Evolutionary conservation across 2,797 vertebrate genomes (phyloP), one percentile per base, ranked within the genome.

Genomic region (Otus scops): DNA sequence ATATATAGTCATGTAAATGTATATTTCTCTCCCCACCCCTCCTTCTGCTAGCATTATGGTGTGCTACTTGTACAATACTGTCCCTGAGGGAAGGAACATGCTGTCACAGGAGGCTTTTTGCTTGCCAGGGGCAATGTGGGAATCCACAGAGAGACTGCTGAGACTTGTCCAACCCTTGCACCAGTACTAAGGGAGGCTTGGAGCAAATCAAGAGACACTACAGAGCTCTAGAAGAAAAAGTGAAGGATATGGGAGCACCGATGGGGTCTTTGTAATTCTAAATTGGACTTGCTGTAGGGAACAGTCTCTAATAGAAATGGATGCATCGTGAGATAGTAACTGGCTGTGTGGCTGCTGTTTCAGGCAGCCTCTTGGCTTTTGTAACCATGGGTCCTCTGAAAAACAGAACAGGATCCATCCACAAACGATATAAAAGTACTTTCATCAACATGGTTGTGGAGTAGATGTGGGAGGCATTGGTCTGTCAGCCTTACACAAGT

Each of bases 241-340:
- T 50, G 27, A 27, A 50, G 50, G 32, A 21, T 23, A 10, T 24
- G 27, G 14, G 26, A 57, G 4, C 11, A 17, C 7, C 0, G 0
- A 3, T 53, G 38, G 54, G 22, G 13, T 75, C 21, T 43, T 36
- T 41, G 26, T 22, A 57, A 38, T 65, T 51, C 32, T 11, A 73
- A 65, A 1, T 4, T 54, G 41, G 22, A 36, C 22, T 43, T 57
- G 11, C 6, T 71, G 2, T 36, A 16, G 21, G 7, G 9, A 11
- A 21, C 11, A 48, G 32, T 10, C 36, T 79, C 43, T 43, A 27
- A 4, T 2, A 85, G 34, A 67, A 50, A 7, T 8, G 21, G 21
- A 17, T 54, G 16, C 9, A 17, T n/a, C 2, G 14, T 48, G 41
- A 79, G 26, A 36, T 64, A 43, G 32, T 64, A 63, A 30, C 11